Evolutionary conservation across 2,113 vertebrate genomes (phyloP), one percentile per base, ranked within the genome.

Genomic region (Psilopsiagon aymara): DNA sequence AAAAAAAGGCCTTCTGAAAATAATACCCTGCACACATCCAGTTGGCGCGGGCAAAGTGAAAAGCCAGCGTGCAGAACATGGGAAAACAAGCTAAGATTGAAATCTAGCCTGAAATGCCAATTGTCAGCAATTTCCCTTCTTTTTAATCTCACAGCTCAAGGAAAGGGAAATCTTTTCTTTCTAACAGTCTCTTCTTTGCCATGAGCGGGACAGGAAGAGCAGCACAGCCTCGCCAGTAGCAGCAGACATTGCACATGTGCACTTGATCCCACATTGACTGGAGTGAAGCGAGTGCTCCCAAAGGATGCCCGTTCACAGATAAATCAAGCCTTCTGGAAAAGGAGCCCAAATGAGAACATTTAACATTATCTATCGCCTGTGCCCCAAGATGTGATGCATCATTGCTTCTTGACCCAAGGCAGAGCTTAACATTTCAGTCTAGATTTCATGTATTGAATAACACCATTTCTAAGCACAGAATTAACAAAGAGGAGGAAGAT

Each of bases 291-390:
- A 64, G 80, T 82, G 77, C 37, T 91, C 90, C 86, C 94, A 68
- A 82, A 95, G 92, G 90, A 93, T 79, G 44, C 79, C 75, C 0
- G 0, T n/a, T 37, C 90, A 93, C 69, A 91, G 69, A 89, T 57
- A 92, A 86, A 96, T 84, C 94, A 93, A 92, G 43, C 37, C 43
- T 90, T 49, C 80, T 41, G 55, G 49, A 93, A 88, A 92, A 84
- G 41, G 49, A 76, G 66, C 51, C 70, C 86, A 93, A 94, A 64
- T 41, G 27, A 76, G 88, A 96, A 93, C 24, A 68, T 86, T 88
- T 64, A 77, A 70, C 18, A 21, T 83, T 80, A 86, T 62, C 90
- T 89, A 27, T 20, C 66, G 78, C 59, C 49, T 28, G 25, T 69
- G 37, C 44, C 46, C 67, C 57, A 85, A 85, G 79, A 73, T 1